A percentile compares a stretch with the other conserved stretches of the same genome.
These are phyloP conservation scores for Micronycteris hirsuta DNA, from an alignment of 2,113 vertebrate genomes.

Conservation along the genomic window DNA sequence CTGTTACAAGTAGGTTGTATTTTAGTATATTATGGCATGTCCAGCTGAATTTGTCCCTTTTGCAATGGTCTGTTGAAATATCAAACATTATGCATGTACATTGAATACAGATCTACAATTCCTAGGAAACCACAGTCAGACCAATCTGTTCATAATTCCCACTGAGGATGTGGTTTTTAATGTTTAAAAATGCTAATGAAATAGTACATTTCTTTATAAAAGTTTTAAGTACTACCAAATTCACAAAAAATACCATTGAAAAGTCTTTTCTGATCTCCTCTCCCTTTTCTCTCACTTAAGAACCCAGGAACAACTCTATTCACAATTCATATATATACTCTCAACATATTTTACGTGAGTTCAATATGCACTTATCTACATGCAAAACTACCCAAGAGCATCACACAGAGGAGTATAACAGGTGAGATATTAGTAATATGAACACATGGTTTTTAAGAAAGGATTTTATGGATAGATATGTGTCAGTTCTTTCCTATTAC, in stretches of 20 bases:
- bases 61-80: neutral
- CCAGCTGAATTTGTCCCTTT: neutral
- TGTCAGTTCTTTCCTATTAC: neutral
- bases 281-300: neutral
- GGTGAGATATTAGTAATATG: neutral
- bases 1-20: neutral
- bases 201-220: neutral
- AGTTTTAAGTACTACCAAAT: neutral
- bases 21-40: neutral
- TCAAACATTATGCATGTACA: neutral
- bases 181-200: neutral
- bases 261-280: neutral
- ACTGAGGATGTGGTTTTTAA: neutral
- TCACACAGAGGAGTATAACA: neutral
- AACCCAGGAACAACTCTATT: neutral
- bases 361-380: neutral
- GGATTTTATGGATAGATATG: neutral
- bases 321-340: neutral
- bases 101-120: neutral
- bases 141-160: neutral
- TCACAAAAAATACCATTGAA: neutral
- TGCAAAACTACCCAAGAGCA: neutral
- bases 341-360: neutral
- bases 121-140: neutral
- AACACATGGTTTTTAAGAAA: neutral